These are phyloP conservation scores for Nomada flava DNA, from an alignment of 2,888 invertebrate species.

Conservation along the genomic window DNA sequence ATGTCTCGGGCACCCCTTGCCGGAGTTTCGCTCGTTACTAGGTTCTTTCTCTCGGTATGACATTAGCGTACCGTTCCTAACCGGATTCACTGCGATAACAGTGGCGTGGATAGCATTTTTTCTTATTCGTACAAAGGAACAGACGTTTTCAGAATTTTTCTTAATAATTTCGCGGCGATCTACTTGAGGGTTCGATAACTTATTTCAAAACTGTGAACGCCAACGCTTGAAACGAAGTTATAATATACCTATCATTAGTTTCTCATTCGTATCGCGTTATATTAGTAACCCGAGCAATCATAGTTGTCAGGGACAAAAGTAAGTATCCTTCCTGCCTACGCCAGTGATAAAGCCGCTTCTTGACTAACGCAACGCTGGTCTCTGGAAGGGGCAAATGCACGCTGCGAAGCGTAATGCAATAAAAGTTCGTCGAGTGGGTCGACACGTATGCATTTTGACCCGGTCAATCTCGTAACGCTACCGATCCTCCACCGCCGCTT, in stretches of 20 bases:
- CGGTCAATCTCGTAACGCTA: slow-evolving; percentile 80
- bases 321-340: slow-evolving; percentile 72
- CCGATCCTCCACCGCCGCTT: slow-evolving; percentile 73
- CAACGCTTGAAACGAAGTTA: too few species aligned
- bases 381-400: slow-evolving; percentile 72
- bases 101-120: slow-evolving; percentile 41
- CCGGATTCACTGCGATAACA: slow-evolving; percentile 57
- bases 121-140: background rate
- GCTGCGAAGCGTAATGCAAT: slow-evolving; percentile 79
- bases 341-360: slow-evolving; percentile 72
- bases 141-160: background rate
- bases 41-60: slow-evolving; percentile 47
- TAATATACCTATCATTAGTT: too few species aligned
- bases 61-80: slow-evolving; percentile 73
- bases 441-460: slow-evolving; percentile 82
- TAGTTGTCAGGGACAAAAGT: slow-evolving; percentile 2
- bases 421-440: slow-evolving; percentile 81
- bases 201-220: too few species aligned
- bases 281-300: too few species aligned
- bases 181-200: background rate
- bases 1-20: slow-evolving; percentile 66
- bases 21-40: slow-evolving; percentile 47
- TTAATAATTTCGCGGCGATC: background rate
- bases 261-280: too few species aligned
- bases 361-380: slow-evolving; percentile 71